Percentiles rank a stretch among this genome's conserved stretches.
Conservation (phyloP, 2,797 vertebrate species). For the Triplophysa bombifrons region DNA sequence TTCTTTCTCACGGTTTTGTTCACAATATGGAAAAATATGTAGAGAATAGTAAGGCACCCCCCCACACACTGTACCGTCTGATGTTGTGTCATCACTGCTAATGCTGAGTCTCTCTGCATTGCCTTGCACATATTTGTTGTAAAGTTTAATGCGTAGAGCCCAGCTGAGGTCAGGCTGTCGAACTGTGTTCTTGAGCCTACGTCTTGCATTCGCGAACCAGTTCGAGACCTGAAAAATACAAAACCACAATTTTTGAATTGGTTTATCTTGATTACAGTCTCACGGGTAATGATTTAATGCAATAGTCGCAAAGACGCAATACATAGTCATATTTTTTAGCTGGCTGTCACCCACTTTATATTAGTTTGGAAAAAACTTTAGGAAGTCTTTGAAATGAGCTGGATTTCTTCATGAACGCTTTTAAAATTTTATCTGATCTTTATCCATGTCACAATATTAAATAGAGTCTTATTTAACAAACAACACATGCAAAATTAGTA, state of each 20-base stretch:
- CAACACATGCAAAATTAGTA: neutral
- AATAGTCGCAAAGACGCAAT: neutral
- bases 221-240: conserved; percentile 87
- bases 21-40: neutral
- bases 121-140: conserved; percentile 98
- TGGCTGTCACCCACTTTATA: conserved; percentile 4
- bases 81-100: conserved; percentile 92
- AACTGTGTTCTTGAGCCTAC: conserved; percentile 98
- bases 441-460: conserved; percentile 19
- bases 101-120: conserved; percentile 96
- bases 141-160: conserved; percentile 98
- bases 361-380: neutral
- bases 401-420: neutral
- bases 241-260: neutral
- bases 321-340: neutral
- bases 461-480: conserved; percentile 19
- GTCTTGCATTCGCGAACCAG: conserved; percentile 97
- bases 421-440: conserved; percentile 1
- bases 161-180: conserved; percentile 98
- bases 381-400: neutral
- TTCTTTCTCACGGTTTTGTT: neutral
- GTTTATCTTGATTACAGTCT: conserved; percentile 1
- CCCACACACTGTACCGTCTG: conserved; percentile 80
- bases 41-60: no score
- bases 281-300: neutral